These are phyloP conservation scores for Brachionus angularis DNA, from an alignment of 1,140 invertebrate species.

Conservation along the genomic window DNA sequence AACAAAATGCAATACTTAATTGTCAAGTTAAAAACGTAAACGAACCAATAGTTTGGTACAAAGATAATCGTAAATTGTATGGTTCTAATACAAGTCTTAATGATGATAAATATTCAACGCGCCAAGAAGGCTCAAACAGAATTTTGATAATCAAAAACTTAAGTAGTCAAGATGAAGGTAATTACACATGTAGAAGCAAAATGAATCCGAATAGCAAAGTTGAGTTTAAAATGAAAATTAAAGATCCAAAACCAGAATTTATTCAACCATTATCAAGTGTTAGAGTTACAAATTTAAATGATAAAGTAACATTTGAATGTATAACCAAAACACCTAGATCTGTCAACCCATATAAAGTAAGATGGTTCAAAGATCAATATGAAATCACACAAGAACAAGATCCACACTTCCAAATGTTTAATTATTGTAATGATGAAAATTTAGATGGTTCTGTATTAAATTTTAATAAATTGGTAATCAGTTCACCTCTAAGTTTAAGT, in stretches of 20 bases:
- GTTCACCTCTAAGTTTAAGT: not conserved
- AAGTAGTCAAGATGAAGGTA: not conserved
- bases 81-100: not conserved
- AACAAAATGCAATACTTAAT: conserved; percentile 22
- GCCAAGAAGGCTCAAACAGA: conserved; percentile 6
- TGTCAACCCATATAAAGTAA: conserved; percentile 17
- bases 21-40: conserved; percentile 10
- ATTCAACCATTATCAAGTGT: not conserved
- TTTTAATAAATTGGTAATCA: conserved; percentile 13
- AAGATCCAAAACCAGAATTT: conserved; percentile 22
- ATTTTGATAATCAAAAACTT: conserved; percentile 25
- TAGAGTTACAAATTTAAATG: not conserved
- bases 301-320: conserved; percentile 18
- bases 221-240: conserved; percentile 38
- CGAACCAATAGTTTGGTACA: conserved; percentile 37
- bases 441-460: conserved; percentile 24
- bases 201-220: not conserved
- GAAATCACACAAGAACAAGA: not conserved
- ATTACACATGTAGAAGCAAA: conserved; percentile 9
- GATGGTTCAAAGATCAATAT: conserved; percentile 15
- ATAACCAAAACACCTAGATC: conserved; percentile 27
- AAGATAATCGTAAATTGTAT: not conserved
- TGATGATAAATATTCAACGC: conserved; percentile 16
- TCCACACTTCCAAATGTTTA: conserved; percentile 35
- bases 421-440: conserved; percentile 40